Conservation (phyloP, 2,888 invertebrate species). For the Lumbricus terrestris region DNA sequence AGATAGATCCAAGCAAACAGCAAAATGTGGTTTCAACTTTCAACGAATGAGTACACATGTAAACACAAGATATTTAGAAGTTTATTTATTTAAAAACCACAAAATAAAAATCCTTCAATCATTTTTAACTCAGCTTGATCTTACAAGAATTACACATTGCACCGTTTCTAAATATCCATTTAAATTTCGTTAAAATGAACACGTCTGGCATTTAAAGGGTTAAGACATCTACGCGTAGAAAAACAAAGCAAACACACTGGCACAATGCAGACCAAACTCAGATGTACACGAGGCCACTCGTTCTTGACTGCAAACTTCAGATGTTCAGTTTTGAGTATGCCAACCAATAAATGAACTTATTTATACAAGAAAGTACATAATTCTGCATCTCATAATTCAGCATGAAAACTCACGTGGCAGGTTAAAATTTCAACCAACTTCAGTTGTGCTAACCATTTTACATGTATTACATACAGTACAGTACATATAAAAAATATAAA, state of each 20-base stretch:
- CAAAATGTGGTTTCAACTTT: background rate
- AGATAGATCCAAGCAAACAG: too few species aligned
- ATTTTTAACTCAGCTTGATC: background rate
- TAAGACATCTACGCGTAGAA: background rate
- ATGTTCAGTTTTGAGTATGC: background rate
- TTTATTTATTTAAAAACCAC: conserved; percentile 3
- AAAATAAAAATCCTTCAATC: conserved; percentile 3
- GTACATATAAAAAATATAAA: background rate
- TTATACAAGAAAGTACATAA: background rate
- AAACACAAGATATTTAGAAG: background rate
- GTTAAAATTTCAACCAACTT: background rate
- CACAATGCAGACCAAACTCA: background rate
- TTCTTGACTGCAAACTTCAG: background rate
- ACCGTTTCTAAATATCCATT: background rate
- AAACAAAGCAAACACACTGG: background rate
- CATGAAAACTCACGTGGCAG: background rate
- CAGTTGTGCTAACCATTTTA: background rate
- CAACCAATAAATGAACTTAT: background rate
- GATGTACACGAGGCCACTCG: background rate
- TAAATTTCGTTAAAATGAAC: background rate
- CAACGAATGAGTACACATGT: background rate
- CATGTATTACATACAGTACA: too few species aligned
- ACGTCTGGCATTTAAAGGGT: background rate
- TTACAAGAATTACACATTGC: background rate
- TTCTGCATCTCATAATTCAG: background rate